phyloP scores from a whole-genome alignment of 1,140 invertebrate genomes.

The Drosophila erecta region DNA sequence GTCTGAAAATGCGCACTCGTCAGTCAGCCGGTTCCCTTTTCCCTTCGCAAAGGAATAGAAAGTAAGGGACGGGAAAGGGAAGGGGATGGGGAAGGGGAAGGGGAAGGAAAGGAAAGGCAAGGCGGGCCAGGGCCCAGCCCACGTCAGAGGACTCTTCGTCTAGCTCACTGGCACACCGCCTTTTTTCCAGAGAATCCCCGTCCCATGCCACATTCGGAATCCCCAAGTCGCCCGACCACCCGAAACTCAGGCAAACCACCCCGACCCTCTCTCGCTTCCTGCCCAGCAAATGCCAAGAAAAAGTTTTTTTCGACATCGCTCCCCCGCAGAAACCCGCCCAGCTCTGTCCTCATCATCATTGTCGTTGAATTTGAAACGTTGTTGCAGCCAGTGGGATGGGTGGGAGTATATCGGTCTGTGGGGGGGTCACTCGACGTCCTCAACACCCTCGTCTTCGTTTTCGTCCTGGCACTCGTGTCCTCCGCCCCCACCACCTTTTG shows the following conservation, averaged over 20 bases:
- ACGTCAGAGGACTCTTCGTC: constrained; percentile 40
- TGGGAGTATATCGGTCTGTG: constrained; percentile 38
- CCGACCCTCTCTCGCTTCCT: constrained; percentile 62
- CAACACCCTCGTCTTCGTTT: constrained; percentile 43
- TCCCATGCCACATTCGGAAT: constrained; percentile 2
- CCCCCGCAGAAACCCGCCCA: constrained; percentile 17
- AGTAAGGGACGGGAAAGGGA: constrained; percentile 50
- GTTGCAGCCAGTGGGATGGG: constrained; percentile 61
- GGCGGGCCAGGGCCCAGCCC: constrained; percentile 44
- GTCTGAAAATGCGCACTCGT: constrained; percentile 72
- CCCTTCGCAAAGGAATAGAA: constrained; percentile 39
- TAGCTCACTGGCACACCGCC: constrained; percentile 56
- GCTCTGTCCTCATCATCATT: constrained; percentile 67
- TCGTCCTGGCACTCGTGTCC: constrained; percentile 14
- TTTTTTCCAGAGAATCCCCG: constrained; percentile 42
- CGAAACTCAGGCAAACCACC: constrained; percentile 8
- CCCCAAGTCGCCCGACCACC: not conserved
- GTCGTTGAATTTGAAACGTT: constrained; percentile 82
- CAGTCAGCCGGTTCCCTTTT: constrained; percentile 61
- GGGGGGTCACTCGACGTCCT: constrained; percentile 54
- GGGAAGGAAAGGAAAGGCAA: constrained; percentile 58
- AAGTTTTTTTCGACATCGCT: constrained; percentile 62
- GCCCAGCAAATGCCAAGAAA: constrained; percentile 83
- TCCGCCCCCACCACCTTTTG: constrained; percentile 10
- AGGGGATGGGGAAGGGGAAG: constrained; percentile 31